Conservation (phyloP, 1,140 invertebrate genomes). For the Paraescarpia echinospica region DNA sequence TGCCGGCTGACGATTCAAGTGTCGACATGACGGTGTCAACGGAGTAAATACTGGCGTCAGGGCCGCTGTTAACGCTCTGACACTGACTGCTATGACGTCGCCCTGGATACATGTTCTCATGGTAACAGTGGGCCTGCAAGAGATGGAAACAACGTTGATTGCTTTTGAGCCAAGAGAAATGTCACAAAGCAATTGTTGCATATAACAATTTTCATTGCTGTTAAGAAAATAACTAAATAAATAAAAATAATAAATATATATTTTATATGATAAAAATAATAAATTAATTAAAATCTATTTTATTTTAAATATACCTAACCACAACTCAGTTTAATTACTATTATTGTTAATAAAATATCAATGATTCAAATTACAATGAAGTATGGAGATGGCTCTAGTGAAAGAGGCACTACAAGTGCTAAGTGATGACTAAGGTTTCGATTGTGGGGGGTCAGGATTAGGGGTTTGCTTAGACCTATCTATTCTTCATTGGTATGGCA, state of each 20-base stretch:
- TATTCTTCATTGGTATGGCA: not conserved
- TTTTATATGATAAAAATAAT: no score
- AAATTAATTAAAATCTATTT: no score
- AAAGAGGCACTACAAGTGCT: not conserved
- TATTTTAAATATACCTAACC: no score
- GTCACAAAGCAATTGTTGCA: no score
- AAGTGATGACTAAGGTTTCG: not conserved
- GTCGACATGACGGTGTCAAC: not conserved
- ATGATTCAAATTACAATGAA: not conserved
- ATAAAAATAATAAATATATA: no score
- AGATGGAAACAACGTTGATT: not conserved
- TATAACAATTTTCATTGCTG: no score
- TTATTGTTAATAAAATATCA: not conserved
- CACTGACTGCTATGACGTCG: not conserved
- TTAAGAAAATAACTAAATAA: no score
- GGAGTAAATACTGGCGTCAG: not conserved
- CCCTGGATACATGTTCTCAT: not conserved
- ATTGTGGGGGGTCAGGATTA: not conserved
- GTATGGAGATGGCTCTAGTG: not conserved
- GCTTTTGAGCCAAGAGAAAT: not conserved
- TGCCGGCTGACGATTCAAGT: not conserved
- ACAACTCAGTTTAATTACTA: not conserved
- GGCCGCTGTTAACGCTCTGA: not conserved
- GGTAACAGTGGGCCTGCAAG: not conserved
- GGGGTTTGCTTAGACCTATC: not conserved